phyloP scores from a whole-genome alignment of 1,140 invertebrate species.

The Anastrepha ludens region DNA sequence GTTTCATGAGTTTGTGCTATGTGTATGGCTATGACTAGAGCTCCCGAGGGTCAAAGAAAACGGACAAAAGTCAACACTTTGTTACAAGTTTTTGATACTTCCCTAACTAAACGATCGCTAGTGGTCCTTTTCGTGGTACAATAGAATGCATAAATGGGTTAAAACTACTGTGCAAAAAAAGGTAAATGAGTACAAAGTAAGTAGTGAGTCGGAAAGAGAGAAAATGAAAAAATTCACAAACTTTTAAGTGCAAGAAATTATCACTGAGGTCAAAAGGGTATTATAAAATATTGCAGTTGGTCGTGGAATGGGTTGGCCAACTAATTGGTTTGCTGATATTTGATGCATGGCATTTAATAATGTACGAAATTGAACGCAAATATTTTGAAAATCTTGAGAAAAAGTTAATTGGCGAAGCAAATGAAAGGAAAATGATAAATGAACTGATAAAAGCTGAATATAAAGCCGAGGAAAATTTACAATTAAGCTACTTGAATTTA shows the following conservation, averaged over 20 bases:
- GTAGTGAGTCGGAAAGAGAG: neutral
- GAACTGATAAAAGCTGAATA: neutral
- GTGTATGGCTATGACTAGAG: neutral
- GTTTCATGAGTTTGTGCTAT: neutral
- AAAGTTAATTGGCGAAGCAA: neutral
- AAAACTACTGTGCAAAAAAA: neutral
- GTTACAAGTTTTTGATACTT: neutral
- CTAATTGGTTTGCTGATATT: neutral
- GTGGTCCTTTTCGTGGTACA: neutral
- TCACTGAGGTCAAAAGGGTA: neutral
- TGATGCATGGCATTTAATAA: conserved; percentile 33
- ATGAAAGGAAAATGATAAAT: neutral
- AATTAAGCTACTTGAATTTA: too few relatives aligned
- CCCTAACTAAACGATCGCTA: neutral
- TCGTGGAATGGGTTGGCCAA: neutral
- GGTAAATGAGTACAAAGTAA: conserved; percentile 18
- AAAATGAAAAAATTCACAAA: neutral
- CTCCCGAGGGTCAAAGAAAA: conserved; percentile 9
- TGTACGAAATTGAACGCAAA: conserved; percentile 26
- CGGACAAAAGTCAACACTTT: conserved; percentile 8
- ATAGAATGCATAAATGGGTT: neutral
- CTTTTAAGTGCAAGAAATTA: neutral
- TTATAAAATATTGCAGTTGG: neutral
- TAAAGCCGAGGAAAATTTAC: neutral
- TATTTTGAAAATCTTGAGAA: neutral